phyloP scores from a whole-genome alignment of 23 tunicate species.

The Ascidia mentula region DNA sequence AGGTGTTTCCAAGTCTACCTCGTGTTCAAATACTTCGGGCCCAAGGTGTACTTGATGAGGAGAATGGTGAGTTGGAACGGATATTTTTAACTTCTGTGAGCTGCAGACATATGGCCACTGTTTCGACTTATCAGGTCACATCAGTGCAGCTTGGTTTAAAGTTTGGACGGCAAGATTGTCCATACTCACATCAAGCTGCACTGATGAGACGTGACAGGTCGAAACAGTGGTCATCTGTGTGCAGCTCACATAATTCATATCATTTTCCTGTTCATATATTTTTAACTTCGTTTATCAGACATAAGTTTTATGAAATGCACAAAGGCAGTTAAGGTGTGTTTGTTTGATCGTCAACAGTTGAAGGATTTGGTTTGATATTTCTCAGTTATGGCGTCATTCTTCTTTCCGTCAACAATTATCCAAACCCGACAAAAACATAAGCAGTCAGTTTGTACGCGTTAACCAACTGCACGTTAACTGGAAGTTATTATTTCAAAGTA shows the following conservation, averaged over 20 bases:
- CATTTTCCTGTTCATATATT: too few species aligned
- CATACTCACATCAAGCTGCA: too few species aligned
- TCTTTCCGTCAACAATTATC: neutral
- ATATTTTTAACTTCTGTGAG: too few species aligned
- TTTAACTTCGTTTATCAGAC: neutral
- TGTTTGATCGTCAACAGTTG: constrained; percentile 11
- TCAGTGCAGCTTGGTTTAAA: too few species aligned
- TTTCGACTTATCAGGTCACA: too few species aligned
- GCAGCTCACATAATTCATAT: too few species aligned
- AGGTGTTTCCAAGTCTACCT: constrained; percentile 28
- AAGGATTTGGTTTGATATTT: constrained; percentile 19
- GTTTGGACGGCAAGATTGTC: too few species aligned
- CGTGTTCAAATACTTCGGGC: constrained; percentile 33
- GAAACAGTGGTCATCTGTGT: too few species aligned
- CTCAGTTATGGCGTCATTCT: constrained; percentile 34
- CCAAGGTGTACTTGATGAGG: constrained; percentile 45
- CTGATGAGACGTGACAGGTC: too few species aligned
- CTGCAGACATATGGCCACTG: too few species aligned
- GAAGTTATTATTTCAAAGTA: neutral
- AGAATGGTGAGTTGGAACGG: constrained; percentile 37
- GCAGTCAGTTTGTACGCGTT: neutral
- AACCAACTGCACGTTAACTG: neutral
- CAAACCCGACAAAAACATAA: neutral
- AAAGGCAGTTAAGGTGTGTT: too few species aligned
- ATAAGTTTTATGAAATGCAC: too few species aligned